Base-by-base conservation (phyloP, 2,888 invertebrate species). In the Baccha elongata region DNA sequence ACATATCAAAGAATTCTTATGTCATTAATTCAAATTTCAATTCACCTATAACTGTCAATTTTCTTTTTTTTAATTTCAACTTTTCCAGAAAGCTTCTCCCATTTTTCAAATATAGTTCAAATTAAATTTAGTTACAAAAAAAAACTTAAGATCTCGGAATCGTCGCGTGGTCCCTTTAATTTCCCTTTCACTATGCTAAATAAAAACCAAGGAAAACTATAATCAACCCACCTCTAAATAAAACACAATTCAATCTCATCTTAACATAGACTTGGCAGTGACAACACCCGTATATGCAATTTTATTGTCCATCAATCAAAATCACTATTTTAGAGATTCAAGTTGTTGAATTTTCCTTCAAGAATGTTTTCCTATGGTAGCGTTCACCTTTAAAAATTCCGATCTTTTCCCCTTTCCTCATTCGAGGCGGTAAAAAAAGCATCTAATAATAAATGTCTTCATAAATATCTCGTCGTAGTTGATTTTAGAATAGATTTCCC, bases 401-500 rank as follows among this genome's bases (percentile, higher is more conserved):
- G 3, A 6, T 17, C 17, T 11, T 11, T n/a, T 29, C 8, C 44
- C 44, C 23, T 29, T 21, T 42, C 55, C 42, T 26, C 35, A 19
- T 55, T 32, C 29, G 13, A 32, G 15, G 29, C 60, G 10, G 40
- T 40, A 17, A 60, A 46, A 68, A 68, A 64, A 55, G 19, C 46
- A 64, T 81, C 81, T 81, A 81, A 81, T 81, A 81, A 81, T 81
- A 76, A 76, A 76, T 81, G 81, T 72, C 76, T 46, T 65, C 81
- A 72, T 81, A 76, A 76, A 81, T 81, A 65, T 81, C 60, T 46
- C 17, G 26, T 52, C 60, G 67, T 65, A 44, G 64, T 32, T 78
- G 58, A 60, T 67, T 72, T 65, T 72, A 58, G 32, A 67, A 62
- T 46, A 37, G 48, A 21, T 37, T 13, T 26, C 44, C 60, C 44